Evolutionary conservation across 2,797 vertebrate species (phyloP).

Genomic region (Podarcis siculus): DNA sequence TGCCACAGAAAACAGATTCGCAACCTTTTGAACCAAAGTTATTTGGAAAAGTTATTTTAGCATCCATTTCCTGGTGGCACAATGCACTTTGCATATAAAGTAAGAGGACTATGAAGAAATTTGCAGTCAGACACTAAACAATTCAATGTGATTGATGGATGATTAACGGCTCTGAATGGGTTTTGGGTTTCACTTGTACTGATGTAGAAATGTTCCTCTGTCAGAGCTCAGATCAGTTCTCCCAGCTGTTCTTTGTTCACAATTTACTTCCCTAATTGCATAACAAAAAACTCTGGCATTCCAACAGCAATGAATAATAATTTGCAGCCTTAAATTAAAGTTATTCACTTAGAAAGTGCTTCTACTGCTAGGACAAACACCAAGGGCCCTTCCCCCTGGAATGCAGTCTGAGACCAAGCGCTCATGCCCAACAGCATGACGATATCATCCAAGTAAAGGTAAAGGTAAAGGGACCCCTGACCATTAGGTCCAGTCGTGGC

Average conservation of each 20-base stretch:
- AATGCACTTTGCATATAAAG: not conserved
- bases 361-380: slow-evolving; percentile 6
- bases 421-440: not conserved
- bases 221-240: slow-evolving; percentile 32
- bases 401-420: not conserved
- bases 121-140: slow-evolving; percentile 21
- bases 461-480: no score
- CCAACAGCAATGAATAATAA: not conserved
- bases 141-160: slow-evolving; percentile 16
- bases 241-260: slow-evolving; percentile 33
- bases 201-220: slow-evolving; percentile 19
- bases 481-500: no score
- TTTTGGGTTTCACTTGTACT: slow-evolving; percentile 44
- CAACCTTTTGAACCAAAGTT: not conserved
- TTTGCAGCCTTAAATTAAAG: slow-evolving; percentile 1
- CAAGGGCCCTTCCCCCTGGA: not conserved
- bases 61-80: not conserved
- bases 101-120: slow-evolving; percentile 7
- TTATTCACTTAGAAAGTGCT: not conserved
- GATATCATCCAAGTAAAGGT: not conserved
- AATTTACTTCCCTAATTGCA: slow-evolving; percentile 46
- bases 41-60: slow-evolving; percentile 23
- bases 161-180: slow-evolving; percentile 26
- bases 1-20: slow-evolving; percentile 32
- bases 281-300: slow-evolving; percentile 29